Evolutionary conservation across 1,140 invertebrate species (phyloP).

Genomic region (Drosophila funebris): DNA sequence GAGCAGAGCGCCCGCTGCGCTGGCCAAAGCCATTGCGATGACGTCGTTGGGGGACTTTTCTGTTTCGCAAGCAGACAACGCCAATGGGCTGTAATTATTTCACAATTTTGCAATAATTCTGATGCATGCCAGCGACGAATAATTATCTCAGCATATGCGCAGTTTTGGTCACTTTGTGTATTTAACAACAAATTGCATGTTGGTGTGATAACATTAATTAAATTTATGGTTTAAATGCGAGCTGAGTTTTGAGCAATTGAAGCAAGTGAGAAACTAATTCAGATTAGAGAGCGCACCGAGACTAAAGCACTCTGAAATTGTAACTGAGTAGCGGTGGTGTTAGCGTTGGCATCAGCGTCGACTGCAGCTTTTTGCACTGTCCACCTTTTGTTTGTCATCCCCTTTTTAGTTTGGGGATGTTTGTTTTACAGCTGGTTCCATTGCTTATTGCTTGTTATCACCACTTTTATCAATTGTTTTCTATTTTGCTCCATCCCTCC

Average conservation of each 20-base stretch:
- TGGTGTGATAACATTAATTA: background rate
- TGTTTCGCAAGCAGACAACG: slow-evolving; percentile 10
- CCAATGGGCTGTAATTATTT: slow-evolving; percentile 14
- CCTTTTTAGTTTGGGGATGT: slow-evolving; percentile 25
- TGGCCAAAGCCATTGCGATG: slow-evolving; percentile 86
- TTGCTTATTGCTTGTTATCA: slow-evolving; percentile 19
- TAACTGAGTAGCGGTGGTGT: background rate
- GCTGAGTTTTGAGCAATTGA: slow-evolving; percentile 7
- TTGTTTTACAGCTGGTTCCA: slow-evolving; percentile 21
- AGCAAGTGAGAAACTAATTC: slow-evolving; percentile 7
- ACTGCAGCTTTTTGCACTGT: slow-evolving; percentile 36
- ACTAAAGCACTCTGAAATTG: slow-evolving; percentile 8
- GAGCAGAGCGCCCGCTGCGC: slow-evolving; percentile 85
- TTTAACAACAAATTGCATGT: background rate
- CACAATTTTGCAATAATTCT: slow-evolving; percentile 22
- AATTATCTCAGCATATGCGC: background rate
- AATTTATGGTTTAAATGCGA: background rate
- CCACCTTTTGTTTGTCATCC: slow-evolving; percentile 32
- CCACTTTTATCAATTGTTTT: slow-evolving; percentile 8
- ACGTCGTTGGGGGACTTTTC: slow-evolving; percentile 36
- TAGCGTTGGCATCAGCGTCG: slow-evolving; percentile 7
- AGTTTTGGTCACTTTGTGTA: slow-evolving; percentile 7
- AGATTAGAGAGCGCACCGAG: slow-evolving; percentile 3
- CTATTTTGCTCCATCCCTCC: slow-evolving; percentile 18
- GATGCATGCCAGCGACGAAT: background rate